phyloP scores from a whole-genome alignment of 2,797 vertebrate species.

The Anguilla pacifica region DNA sequence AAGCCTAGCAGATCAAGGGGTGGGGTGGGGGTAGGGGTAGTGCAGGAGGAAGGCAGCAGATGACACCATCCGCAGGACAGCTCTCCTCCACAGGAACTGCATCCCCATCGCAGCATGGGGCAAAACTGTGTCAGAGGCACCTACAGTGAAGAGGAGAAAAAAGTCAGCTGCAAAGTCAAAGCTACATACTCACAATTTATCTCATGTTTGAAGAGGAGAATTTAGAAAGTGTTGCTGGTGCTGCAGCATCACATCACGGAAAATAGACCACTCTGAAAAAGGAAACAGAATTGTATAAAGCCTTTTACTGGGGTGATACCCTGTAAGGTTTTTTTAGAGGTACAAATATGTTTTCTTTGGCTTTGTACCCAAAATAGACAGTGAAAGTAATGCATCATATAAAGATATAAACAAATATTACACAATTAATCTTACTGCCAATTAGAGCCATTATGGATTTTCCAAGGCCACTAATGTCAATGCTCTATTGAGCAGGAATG shows the following conservation, averaged over 20 bases:
- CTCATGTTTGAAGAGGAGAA: neutral
- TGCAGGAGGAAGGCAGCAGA: slow-evolving; percentile 30
- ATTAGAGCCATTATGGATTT: neutral
- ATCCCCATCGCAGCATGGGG: neutral
- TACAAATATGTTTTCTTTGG: neutral
- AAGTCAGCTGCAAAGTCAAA: slow-evolving; percentile 7
- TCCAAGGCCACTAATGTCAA: neutral
- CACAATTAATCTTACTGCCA: neutral
- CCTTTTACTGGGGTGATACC: neutral
- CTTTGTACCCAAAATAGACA: neutral
- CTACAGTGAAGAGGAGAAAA: neutral
- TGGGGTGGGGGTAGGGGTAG: slow-evolving; percentile 14
- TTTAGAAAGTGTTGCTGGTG: neutral
- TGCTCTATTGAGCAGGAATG: neutral
- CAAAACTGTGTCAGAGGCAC: neutral
- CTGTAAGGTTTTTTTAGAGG: neutral
- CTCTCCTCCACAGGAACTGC: neutral
- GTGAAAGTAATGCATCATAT: neutral
- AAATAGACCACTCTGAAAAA: neutral
- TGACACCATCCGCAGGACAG: slow-evolving; percentile 14
- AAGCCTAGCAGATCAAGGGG: neutral
- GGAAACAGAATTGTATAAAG: neutral
- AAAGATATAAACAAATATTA: neutral
- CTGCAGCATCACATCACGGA: neutral
- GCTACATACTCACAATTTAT: neutral